These are phyloP conservation scores for Chironomus riparius DNA, from an alignment of 2,888 invertebrate species.

Conservation along the genomic window DNA sequence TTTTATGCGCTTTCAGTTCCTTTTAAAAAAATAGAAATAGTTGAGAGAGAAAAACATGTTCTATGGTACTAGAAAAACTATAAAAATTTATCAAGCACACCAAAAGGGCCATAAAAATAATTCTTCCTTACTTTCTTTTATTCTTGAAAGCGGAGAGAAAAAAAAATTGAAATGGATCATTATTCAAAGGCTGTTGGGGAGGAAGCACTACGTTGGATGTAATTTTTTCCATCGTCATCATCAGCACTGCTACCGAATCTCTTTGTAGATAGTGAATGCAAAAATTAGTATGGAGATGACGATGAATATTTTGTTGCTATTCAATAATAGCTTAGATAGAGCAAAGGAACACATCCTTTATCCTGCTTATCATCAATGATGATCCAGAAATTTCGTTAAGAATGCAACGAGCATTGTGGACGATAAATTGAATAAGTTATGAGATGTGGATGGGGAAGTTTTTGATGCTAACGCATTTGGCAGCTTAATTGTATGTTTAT, in stretches of 20 bases:
- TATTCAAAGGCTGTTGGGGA: neutral
- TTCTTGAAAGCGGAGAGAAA: neutral
- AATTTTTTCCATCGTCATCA: neutral
- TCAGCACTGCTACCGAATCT: neutral
- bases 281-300: neutral
- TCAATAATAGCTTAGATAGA: neutral
- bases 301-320: neutral
- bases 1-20: neutral
- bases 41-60: neutral
- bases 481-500: too few relatives aligned
- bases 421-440: neutral
- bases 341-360: too few relatives aligned
- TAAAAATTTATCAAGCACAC: slow-evolving; percentile 27
- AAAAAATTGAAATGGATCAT: neutral
- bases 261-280: neutral
- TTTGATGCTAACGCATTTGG: neutral
- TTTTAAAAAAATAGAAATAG: neutral
- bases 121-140: neutral
- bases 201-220: neutral
- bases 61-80: neutral
- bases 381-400: neutral
- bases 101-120: slow-evolving; percentile 27
- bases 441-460: neutral
- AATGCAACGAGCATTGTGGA: neutral
- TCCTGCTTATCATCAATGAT: neutral